Evolutionary conservation across 2,888 invertebrate genomes (phyloP), one percentile per base, ranked within the genome.

Genomic region (Nymphalis urticae): DNA sequence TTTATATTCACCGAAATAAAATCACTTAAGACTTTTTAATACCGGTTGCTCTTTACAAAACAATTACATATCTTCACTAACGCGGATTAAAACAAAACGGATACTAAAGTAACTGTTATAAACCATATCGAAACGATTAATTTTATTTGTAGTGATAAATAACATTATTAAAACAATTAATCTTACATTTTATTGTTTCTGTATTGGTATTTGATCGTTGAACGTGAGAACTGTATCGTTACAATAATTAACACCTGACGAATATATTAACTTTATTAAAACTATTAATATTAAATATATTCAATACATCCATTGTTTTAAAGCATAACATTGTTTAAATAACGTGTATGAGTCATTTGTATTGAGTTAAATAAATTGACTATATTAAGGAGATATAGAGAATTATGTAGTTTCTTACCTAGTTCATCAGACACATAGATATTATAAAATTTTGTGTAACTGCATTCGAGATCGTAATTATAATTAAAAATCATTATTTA

Each of bases 191-290:
- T 66, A 71, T 69, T 58, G 64, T 70, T 51, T 61, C 24, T 54
- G 50, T 51, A 64, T 58, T 53, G 64, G 60, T 53, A 48, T 64
- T 59, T 68, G 60, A 68, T 68, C 53, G 53, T 48, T 51, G 63
- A 71, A 71, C 71, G 69, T 71, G 71, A 71, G 66, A 71, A 71
- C 60, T 48, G 27, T 48, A 54, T 54, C 64, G 53, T 66, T 60
- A 60, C 42, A 60, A 47, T 66, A 51, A 66, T 19, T 66, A 53
- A 66, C 53, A 60, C 60, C 53, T 59, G 50, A 51, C 51, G 59
- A 60, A 53, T 53, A 47, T 60, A 60, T 66, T 60, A n/a, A 66
- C 60, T 53, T 42, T 24, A 53, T n/a, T 42, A 48, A 51, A 60
- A 53, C 51, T 53, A 60, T 50, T 59, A 36, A 42, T 51, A 59